Base-by-base conservation (phyloP, 1,140 invertebrate species). In the Venustaconcha ellipsiformis region DNA sequence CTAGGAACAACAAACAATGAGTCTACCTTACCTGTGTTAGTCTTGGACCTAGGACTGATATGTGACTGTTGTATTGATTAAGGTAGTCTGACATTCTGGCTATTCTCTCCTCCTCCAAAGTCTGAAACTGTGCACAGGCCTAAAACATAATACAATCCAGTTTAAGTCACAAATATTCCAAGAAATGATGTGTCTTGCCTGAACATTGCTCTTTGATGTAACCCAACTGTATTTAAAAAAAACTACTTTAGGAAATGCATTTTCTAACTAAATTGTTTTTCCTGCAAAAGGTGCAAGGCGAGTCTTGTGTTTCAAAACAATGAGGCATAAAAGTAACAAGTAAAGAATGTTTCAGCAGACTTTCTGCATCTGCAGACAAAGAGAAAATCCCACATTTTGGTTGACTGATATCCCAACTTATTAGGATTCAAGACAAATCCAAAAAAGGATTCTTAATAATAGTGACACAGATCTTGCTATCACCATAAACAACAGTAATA, bases 41-140 rank as follows among this genome's bases (percentile, higher is more conserved):
- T 77, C 90, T 88, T 48, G 96, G 95, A 64, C 94, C 93, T 72
- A 96, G 92, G 20, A 95, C 93, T 65, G 93, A 92, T 60, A 95
- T 92, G 72, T 95, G 92, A 68, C 94, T 92, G n/a, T 95, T 88
- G 89, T 97, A 97, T 76, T 94, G 93, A 72, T 93, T 92, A 56
- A 95, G 92, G 74, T 94, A 92, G 58, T 95, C 93, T 82, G 96
- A 95, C 82, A 98, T 92, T 72, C 94, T 94, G 57, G 92, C 93
- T 30, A 98, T 90, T 76, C 97, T 92, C 88, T 98, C 96, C 86
- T 97, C 96, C 88, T 99, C 97, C 70, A 98, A 90, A 55, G 94
- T 92, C 88, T 97, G 95, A 70, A 94, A 91, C 80, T 92, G 92
- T 18, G 89, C 89, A 80, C 91, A 91, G 6, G 95, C 96, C 83